phyloP scores from a whole-genome alignment of 2,113 vertebrate genomes.

The Gallinago undulata region DNA sequence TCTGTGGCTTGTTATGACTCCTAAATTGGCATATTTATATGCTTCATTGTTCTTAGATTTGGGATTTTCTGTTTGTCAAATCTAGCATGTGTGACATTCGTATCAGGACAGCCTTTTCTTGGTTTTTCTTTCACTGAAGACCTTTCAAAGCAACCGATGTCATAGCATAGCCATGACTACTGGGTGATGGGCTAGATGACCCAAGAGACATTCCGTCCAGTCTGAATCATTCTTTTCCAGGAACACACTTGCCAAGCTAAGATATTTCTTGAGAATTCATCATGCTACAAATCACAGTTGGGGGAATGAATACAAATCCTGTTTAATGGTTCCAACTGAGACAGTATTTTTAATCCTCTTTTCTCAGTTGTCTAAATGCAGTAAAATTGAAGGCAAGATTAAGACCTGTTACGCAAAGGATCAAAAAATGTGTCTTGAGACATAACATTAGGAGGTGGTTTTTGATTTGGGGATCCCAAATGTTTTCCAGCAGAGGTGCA shows the following conservation, averaged over 20 bases:
- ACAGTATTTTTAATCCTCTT: slow-evolving; percentile 41
- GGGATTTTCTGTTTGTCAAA: slow-evolving; percentile 47
- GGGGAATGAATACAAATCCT: neutral
- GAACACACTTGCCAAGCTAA: neutral
- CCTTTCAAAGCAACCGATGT: neutral
- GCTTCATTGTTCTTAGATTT: slow-evolving; percentile 50
- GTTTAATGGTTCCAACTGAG: neutral
- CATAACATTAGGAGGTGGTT: neutral
- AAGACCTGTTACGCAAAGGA: neutral
- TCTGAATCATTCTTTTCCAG: neutral
- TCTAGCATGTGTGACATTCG: neutral
- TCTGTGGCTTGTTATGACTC: slow-evolving; percentile 56
- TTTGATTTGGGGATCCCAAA: neutral
- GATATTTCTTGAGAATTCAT: slow-evolving; percentile 26
- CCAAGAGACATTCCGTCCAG: neutral
- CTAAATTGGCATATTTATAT: slow-evolving; percentile 55
- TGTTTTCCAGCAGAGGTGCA: neutral
- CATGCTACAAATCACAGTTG: neutral
- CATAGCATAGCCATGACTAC: neutral
- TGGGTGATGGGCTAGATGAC: neutral
- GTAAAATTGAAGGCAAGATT: slow-evolving; percentile 5
- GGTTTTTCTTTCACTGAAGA: neutral
- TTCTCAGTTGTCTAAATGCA: neutral
- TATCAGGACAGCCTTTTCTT: neutral
- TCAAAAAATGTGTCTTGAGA: neutral